Conservation (phyloP, 2,888 invertebrate species). For the Phyllotreta cruciferae region DNA sequence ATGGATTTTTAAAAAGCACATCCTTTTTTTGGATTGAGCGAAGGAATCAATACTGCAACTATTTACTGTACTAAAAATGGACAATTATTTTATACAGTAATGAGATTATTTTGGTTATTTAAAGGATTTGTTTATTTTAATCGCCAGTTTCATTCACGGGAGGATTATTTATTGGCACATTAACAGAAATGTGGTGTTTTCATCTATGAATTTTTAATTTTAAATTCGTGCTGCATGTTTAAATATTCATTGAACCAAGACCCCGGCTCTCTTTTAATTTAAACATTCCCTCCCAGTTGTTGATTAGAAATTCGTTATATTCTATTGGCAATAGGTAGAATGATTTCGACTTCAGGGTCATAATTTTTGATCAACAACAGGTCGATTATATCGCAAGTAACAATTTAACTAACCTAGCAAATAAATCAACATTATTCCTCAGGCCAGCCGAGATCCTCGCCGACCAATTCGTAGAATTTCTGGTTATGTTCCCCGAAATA, state of each 20-base stretch:
- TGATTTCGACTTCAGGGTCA: too few relatives aligned
- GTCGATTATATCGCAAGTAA: neutral
- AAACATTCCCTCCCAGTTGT: neutral
- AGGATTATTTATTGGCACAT: too few relatives aligned
- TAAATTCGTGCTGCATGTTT: too few relatives aligned
- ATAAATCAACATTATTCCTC: conserved; percentile 69
- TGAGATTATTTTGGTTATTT: too few relatives aligned
- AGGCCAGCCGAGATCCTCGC: conserved; percentile 93
- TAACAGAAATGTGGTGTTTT: too few relatives aligned
- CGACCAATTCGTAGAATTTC: conserved; percentile 90
- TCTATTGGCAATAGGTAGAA: too few relatives aligned
- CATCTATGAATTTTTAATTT: too few relatives aligned
- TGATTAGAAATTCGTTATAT: too few relatives aligned
- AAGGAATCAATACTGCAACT: neutral
- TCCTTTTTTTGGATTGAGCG: neutral
- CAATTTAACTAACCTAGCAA: conserved; percentile 31
- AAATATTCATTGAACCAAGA: neutral
- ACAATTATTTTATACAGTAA: too few relatives aligned
- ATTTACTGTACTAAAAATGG: too few relatives aligned
- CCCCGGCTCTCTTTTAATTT: neutral
- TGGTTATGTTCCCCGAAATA: conserved; percentile 93
- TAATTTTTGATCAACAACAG: neutral
- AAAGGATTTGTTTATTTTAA: too few relatives aligned
- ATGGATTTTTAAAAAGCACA: neutral
- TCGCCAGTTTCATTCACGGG: too few relatives aligned